Conservation (phyloP, 37 sponge, comb jelly and placozoan genomes). For the Amphimedon queenslandica region DNA sequence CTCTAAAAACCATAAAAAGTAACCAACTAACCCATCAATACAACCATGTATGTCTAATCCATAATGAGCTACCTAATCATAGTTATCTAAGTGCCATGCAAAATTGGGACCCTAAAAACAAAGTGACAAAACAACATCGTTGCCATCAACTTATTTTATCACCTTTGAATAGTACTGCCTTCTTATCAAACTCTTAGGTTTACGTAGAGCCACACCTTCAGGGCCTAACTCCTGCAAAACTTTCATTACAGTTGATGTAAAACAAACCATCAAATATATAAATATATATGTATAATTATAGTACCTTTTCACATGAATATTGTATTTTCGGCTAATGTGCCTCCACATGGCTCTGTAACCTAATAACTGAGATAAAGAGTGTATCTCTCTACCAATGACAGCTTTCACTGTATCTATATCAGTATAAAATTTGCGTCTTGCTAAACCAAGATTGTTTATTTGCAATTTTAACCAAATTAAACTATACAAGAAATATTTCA, state of each 20-base stretch:
- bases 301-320: neutral
- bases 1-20: no score
- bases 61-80: no score
- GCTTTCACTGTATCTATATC: neutral
- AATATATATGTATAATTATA: neutral
- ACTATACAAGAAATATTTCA: no score
- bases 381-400: neutral
- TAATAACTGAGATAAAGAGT: neutral
- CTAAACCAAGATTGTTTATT: neutral
- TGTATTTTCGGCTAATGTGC: neutral
- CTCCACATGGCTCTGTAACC: neutral
- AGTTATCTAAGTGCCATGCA: slow-evolving; percentile 18
- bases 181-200: slow-evolving; percentile 2
- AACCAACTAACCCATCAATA: no score
- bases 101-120: slow-evolving; percentile 21
- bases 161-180: slow-evolving; percentile 24
- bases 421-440: neutral
- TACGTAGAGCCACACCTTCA: slow-evolving; percentile 1
- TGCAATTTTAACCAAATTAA: slow-evolving; percentile 19
- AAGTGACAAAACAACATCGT: neutral
- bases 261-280: neutral
- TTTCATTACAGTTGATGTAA: neutral
- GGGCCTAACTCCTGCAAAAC: neutral
- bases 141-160: neutral
- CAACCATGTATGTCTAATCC: no score